Evolutionary conservation across 2,113 vertebrate species (phyloP).

Genomic region (Tilapia sparmanii): DNA sequence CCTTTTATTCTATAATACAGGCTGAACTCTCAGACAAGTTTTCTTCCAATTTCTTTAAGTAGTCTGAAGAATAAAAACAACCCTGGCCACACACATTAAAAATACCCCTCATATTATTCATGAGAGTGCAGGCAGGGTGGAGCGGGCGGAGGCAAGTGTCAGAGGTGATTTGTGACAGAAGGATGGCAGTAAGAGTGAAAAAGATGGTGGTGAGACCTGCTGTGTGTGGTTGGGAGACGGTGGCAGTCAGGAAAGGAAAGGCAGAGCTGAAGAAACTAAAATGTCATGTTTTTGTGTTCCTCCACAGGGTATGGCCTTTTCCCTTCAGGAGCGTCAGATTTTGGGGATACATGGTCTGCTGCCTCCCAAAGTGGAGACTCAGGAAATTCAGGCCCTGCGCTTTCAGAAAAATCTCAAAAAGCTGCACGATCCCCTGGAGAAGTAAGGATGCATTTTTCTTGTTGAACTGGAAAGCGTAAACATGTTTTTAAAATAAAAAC

Average conservation of each 20-base stretch:
- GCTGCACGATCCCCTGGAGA: conserved; percentile 85
- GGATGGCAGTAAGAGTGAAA: neutral
- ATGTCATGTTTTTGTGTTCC: neutral
- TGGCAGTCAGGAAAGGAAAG: neutral
- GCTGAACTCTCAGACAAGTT: neutral
- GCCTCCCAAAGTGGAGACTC: conserved; percentile 94
- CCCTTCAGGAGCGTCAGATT: conserved; percentile 85
- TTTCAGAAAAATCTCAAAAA: conserved; percentile 92
- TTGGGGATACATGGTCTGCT: conserved; percentile 92
- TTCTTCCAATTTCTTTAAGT: neutral
- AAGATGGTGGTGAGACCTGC: neutral
- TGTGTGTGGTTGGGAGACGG: neutral
- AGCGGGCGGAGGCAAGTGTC: neutral
- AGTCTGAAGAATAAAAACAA: neutral
- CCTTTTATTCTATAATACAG: neutral
- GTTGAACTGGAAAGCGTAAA: neutral
- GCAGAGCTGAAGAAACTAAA: neutral
- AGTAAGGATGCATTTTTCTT: conserved; percentile 71
- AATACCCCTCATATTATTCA: neutral
- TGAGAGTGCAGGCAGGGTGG: neutral
- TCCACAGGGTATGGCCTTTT: conserved; percentile 94
- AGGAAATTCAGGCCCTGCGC: conserved; percentile 90
- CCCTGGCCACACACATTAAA: neutral
- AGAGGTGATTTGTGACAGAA: neutral
- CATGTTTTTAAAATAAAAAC: neutral